Evolutionary conservation across 2,797 vertebrate species (phyloP).

Genomic region (Sphaeramia orbicularis): DNA sequence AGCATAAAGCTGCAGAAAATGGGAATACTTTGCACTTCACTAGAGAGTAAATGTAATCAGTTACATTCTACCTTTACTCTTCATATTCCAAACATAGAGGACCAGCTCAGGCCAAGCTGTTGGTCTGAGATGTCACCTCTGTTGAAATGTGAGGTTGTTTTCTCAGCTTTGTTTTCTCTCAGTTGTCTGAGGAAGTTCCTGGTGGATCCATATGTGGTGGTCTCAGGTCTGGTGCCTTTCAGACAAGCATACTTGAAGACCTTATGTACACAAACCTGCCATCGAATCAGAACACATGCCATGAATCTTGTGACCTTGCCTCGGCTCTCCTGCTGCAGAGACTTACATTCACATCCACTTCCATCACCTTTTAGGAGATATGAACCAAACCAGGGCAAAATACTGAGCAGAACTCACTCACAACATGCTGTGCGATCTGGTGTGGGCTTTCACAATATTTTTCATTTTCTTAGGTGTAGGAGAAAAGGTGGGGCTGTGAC

Average conservation of each 20-base stretch:
- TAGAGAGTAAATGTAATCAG: too few relatives aligned
- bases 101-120: slow-evolving; percentile 10
- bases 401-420: not conserved
- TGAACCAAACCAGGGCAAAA: not conserved
- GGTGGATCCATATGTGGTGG: slow-evolving; percentile 37
- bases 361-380: not conserved
- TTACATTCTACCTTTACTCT: not conserved
- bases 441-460: slow-evolving; percentile 26
- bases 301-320: not conserved
- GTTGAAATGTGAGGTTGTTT: slow-evolving; percentile 51
- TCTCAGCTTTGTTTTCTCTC: slow-evolving; percentile 72
- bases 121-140: slow-evolving; percentile 19
- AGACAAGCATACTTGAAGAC: slow-evolving; percentile 9
- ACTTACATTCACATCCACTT: slow-evolving; percentile 10
- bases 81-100: not conserved
- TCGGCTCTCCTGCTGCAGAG: slow-evolving; percentile 9
- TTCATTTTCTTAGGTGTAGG: slow-evolving; percentile 19
- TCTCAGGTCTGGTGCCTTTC: slow-evolving; percentile 25
- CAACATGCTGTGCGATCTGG: slow-evolving; percentile 21
- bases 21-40: too few relatives aligned
- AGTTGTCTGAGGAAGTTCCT: slow-evolving; percentile 35
- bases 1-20: too few relatives aligned
- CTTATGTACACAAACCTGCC: not conserved
- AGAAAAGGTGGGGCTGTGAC: slow-evolving; percentile 2
- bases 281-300: slow-evolving; percentile 23